Base-by-base conservation (phyloP, 2,888 invertebrate genomes). In the Hirtodrosophila histrioides region DNA sequence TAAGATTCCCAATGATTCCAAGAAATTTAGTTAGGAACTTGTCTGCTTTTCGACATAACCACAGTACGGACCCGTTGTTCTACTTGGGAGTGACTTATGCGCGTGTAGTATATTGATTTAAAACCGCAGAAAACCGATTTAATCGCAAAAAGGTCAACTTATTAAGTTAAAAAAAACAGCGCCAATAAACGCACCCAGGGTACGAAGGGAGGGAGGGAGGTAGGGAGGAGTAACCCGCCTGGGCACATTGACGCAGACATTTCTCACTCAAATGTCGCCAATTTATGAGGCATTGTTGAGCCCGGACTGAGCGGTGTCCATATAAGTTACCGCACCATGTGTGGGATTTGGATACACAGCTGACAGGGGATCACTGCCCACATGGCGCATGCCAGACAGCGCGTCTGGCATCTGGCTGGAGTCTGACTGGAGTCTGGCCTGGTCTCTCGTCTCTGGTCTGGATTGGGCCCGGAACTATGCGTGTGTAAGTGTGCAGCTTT, bases 181-280 rank as follows among this genome's bases (percentile, higher is more conserved):
- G 27, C 8, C 9, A 55, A 33, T 50, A 36, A 40, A 35, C 27
- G 27, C 17, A 55, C 61, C 55, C 70, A 60, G 27, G 8, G 35
- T n/a, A n/a, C n/a, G n/a, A 24, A 12, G 37, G 31, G 11, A 2
- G 17, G 37, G 8, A 8, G 11, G 9, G 10, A 9, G 7, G 10
- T 9, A n/a, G 17, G 41, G 3, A 37, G 36, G 36, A n/a, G 44
- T 40, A 51, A 46, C 46, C 17, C 39, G 11, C 49, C 44, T 57
- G 39, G 37, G 36, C 33, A 39, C 58, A 39, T 50, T 55, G 56
- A 46, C 58, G 73, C 41, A 40, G 56, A 75, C 75, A 78, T 75
- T 81, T 64, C 66, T 66, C 85, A 80, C 75, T 82, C 81, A 86
- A 84, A 86, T 84, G 70, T 67, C 74, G 69, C 56, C 86, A 88